Base-by-base conservation (phyloP, 2,113 vertebrate genomes). In the Lepidothrix coronata region DNA sequence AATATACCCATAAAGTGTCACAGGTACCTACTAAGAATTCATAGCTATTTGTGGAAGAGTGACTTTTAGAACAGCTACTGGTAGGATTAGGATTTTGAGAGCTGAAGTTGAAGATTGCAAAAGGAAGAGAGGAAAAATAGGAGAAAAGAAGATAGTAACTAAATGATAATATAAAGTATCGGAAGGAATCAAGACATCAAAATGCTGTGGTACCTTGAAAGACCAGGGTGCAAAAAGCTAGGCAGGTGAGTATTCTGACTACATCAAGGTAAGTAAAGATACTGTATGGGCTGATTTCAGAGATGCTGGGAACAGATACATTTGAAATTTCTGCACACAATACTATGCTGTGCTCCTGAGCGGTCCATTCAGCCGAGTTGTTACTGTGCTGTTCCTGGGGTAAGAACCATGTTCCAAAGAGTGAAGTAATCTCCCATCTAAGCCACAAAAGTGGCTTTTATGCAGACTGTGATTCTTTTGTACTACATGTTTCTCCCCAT, bases 1-100 rank as follows among this genome's bases (percentile, higher is more conserved):
- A 95, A 89, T 61, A 54, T 65, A 95, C 74, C 75, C 91, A 82
- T 43, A 91, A 72, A 91, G 90, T 39, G 55, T 73, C 95, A 91
- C 58, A 66, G 86, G 71, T 85, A 49, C 62, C 78, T 95, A 84
- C 48, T 74, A 81, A 92, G 49, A 93, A 63, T 5, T 33, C 27
- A 54, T 0, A 41, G 67, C 43, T 85, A 35, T 86, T 88, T 82
- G 72, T 85, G 93, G 87, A 91, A 95, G 89, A 75, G 54, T 59
- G 79, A 91, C 51, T 94, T 93, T 31, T 10, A 93, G 39, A 95
- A 80, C 4, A 14, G 58, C 28, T 92, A 62, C 61, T 43, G 30
- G 20, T 52, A 48, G 25, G 71, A 94, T 89, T 80, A 95, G 41
- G 62, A 91, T 46, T 94, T 72, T 43, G n/a, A 89, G 63, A 95